A percentile compares a stretch with the other conserved stretches of the same genome.
These are phyloP conservation scores for Heliconius melpomene DNA, from an alignment of 1,140 invertebrate species.

Conservation along the genomic window DNA sequence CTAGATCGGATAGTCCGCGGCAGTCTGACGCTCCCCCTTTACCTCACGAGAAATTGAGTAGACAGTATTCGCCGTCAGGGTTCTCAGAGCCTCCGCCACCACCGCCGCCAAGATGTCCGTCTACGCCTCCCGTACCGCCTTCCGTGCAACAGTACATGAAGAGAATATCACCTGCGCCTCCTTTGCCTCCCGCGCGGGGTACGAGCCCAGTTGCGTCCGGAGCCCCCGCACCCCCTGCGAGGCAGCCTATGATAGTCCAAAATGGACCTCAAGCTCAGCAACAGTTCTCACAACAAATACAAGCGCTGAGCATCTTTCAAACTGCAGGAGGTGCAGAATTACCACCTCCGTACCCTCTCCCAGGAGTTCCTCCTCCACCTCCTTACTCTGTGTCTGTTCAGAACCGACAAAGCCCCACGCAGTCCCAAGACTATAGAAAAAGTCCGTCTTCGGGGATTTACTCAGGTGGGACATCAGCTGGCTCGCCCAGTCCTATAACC, in stretches of 20 bases:
- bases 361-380: constrained; percentile 87
- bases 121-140: constrained; percentile 88
- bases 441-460: constrained; percentile 90
- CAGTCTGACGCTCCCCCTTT: constrained; percentile 81
- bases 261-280: constrained; percentile 91
- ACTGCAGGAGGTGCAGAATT: constrained; percentile 85
- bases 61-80: constrained; percentile 86
- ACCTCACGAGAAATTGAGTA: constrained; percentile 78
- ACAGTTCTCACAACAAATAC: constrained; percentile 92
- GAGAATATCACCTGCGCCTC: constrained; percentile 90
- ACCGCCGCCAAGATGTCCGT: constrained; percentile 84
- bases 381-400: constrained; percentile 93
- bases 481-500: constrained; percentile 90
- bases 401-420: constrained; percentile 92
- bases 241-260: constrained; percentile 90
- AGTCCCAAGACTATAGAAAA: constrained; percentile 89
- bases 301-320: constrained; percentile 91
- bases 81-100: constrained; percentile 88
- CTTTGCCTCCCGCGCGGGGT: constrained; percentile 84
- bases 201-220: constrained; percentile 87
- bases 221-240: constrained; percentile 69
- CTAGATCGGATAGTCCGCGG: constrained; percentile 92
- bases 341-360: constrained; percentile 89
- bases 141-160: constrained; percentile 92
- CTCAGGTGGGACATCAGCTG: constrained; percentile 89